Conservation (phyloP, 2,113 vertebrate genomes). For the Syngnathus scovelli region DNA sequence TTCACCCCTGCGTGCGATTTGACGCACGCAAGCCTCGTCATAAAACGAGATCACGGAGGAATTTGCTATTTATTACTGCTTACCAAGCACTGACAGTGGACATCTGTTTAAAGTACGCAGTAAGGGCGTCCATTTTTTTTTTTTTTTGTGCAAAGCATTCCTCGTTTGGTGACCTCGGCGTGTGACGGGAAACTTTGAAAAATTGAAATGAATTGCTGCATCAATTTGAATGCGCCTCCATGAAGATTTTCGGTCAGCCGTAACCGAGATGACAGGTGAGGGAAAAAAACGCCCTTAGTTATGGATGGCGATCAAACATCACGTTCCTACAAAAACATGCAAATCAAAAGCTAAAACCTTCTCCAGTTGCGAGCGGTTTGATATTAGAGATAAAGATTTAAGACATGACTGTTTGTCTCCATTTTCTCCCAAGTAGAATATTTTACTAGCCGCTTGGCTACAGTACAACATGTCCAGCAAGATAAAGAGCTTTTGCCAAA, state of each 20-base stretch:
- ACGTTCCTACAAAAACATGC: background rate
- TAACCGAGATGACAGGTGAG: slow-evolving; percentile 10
- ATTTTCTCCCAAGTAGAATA: background rate
- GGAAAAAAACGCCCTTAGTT: slow-evolving; percentile 3
- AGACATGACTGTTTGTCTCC: background rate
- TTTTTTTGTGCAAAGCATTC: background rate
- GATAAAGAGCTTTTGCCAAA: background rate
- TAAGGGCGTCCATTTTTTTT: slow-evolving; percentile 10
- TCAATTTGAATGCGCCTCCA: background rate
- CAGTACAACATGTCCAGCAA: background rate
- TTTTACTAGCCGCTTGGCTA: background rate
- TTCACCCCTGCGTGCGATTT: slow-evolving; percentile 55
- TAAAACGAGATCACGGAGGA: slow-evolving; percentile 59
- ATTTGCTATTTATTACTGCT: slow-evolving; percentile 42
- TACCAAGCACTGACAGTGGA: slow-evolving; percentile 38
- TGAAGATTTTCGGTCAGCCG: slow-evolving; percentile 16
- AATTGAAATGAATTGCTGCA: slow-evolving; percentile 10
- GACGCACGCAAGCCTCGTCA: slow-evolving; percentile 47
- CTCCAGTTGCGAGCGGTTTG: background rate
- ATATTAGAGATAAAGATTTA: background rate
- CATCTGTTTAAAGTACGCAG: slow-evolving; percentile 39
- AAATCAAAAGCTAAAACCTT: background rate
- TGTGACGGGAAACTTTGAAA: slow-evolving; percentile 6
- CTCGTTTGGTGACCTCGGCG: slow-evolving; percentile 5
- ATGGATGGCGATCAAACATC: slow-evolving; percentile 9